Evolutionary conservation across 2,113 vertebrate species (phyloP), one percentile per base, ranked within the genome.

Genomic region (Callospermophilus lateralis): DNA sequence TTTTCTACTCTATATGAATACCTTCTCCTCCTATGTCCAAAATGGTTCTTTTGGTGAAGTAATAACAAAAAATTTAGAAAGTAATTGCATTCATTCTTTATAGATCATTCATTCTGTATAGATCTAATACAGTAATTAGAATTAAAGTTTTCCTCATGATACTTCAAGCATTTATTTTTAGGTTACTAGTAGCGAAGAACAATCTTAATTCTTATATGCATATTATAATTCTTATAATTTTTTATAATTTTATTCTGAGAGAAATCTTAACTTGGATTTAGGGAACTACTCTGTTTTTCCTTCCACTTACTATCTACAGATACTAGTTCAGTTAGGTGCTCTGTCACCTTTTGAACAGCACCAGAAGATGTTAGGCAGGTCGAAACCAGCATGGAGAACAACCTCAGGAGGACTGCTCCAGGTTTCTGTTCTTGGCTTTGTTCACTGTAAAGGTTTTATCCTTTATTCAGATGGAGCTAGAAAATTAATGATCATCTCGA

Each of bases 211-310:
- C 28, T 63, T 63, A 63, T 63, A 28, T 24, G 26, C 4, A 26
- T 61, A 58, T 58, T 20, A 58, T 58, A 53, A 53, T 53, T 53
- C 16, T 53, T 53, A 28, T 63, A 63, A 61, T 63, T 16, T 93
- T 84, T 79, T 26, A 48, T 72, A 89, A 85, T 72, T 92, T 83
- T 22, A 76, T 86, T 96, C 10, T 93, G 79, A 76, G 51, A 91
- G 48, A 39, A 67, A 67, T 83, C 9, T 86, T 93, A 73, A 84
- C 30, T 55, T 87, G 26, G 58, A 51, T 12, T 76, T 92, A 95
- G 12, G 17, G 4, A 10, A 73, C 48, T 37, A 70, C 8, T 79
- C 51, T 94, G 12, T 72, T 77, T 37, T 91, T 77, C 67, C 12
- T 80, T 17, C 11, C 10, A n/a, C 84, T 84, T 88, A 53, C 91